Percentiles rank a stretch among this genome's conserved stretches.
These are phyloP conservation scores for Muntiacus reevesi DNA, from an alignment of 2,113 vertebrate genomes.

Conservation along the genomic window DNA sequence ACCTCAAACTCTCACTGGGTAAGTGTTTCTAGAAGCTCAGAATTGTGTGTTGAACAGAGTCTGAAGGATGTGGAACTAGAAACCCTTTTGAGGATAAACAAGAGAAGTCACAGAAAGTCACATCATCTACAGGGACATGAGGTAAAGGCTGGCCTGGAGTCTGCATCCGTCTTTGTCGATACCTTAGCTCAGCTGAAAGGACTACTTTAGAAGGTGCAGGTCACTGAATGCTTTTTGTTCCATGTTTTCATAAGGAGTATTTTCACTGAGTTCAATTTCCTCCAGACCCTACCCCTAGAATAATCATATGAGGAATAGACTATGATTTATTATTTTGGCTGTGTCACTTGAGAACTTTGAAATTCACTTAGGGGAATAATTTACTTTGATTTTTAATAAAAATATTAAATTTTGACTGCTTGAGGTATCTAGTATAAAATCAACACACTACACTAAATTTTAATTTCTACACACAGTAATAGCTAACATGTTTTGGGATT, in stretches of 20 bases:
- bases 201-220: not conserved
- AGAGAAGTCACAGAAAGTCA: not conserved
- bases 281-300: not conserved
- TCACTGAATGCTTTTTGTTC: not conserved
- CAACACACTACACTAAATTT: not conserved
- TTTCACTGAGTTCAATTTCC: not conserved
- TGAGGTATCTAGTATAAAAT: not conserved
- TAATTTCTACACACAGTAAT: not conserved
- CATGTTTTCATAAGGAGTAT: not conserved
- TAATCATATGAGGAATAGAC: not conserved
- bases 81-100: not conserved
- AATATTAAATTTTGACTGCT: not conserved
- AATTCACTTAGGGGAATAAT: not conserved
- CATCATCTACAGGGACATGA: not conserved
- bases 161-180: not conserved
- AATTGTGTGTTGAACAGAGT: not conserved
- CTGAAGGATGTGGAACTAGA: not conserved
- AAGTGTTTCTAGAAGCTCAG: not conserved
- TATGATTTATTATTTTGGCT: not conserved
- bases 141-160: not conserved
- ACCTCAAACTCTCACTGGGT: not conserved
- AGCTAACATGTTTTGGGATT: not conserved
- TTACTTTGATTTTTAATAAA: not conserved
- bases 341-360: not conserved
- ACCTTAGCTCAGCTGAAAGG: not conserved